These are phyloP conservation scores for Pedionomus torquatus DNA, from an alignment of 2,113 vertebrate genomes.

Conservation along the genomic window DNA sequence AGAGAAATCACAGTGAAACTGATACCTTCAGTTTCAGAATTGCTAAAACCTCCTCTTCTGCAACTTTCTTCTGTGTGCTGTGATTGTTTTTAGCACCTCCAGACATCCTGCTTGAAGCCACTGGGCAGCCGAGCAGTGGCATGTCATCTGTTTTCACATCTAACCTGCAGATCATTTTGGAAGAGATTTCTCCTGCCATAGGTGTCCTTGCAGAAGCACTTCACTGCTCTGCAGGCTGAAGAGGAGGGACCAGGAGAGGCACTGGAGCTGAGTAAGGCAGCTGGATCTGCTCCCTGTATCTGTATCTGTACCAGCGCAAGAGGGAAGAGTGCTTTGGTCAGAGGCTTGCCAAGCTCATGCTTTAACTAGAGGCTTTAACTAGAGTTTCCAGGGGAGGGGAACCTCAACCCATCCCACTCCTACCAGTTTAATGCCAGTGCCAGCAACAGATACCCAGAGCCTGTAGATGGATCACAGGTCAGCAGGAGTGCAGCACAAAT, in stretches of 20 bases:
- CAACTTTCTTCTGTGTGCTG: background rate
- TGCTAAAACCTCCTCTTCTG: background rate
- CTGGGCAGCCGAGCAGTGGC: background rate
- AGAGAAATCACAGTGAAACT: background rate
- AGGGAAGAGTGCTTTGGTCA: background rate
- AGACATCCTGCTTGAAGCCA: background rate
- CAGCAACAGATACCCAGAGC: background rate
- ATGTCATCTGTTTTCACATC: background rate
- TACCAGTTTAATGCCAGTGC: background rate
- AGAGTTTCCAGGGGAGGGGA: background rate
- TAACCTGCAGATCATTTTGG: background rate
- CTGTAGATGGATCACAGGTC: background rate
- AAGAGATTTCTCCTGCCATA: background rate
- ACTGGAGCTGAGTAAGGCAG: background rate
- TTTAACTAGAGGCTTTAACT: background rate
- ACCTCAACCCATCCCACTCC: background rate
- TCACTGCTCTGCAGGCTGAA: background rate
- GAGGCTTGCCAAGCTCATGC: background rate
- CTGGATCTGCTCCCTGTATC: background rate
- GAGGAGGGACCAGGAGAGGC: background rate
- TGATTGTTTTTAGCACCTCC: background rate
- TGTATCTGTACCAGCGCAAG: background rate
- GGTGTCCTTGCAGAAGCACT: background rate
- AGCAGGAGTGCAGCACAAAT: background rate
- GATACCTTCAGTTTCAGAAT: background rate